Evolutionary conservation across 2,888 invertebrate genomes (phyloP).

Genomic region (Apodemia duryi): DNA sequence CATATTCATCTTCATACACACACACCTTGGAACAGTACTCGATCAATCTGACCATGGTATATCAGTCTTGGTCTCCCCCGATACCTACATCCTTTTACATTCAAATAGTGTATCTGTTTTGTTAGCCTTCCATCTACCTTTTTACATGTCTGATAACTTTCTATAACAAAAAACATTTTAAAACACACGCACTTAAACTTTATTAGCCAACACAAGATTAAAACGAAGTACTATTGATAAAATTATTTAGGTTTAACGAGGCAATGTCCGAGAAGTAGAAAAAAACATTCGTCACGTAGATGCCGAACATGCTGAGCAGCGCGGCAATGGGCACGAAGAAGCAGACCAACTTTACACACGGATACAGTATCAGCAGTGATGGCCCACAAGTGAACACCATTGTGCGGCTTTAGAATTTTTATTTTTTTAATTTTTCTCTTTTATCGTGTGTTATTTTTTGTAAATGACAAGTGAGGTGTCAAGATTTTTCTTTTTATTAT

Average conservation of each 20-base stretch:
- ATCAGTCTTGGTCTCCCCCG: too few relatives aligned
- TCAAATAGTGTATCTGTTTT: too few relatives aligned
- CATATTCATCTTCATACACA: too few relatives aligned
- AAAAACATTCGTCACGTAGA: constrained; percentile 42
- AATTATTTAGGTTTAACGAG: constrained; percentile 38
- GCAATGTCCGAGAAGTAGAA: constrained; percentile 37
- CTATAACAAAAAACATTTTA: neutral
- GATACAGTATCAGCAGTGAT: constrained; percentile 42
- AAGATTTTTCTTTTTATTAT: too few relatives aligned
- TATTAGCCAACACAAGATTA: constrained; percentile 22
- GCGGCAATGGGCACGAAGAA: constrained; percentile 46
- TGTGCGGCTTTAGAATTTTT: neutral
- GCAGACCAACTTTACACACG: constrained; percentile 51
- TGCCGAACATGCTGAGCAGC: constrained; percentile 42
- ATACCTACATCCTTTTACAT: too few relatives aligned
- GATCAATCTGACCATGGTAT: too few relatives aligned
- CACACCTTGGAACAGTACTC: too few relatives aligned
- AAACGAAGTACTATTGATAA: constrained; percentile 38
- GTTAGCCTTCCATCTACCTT: too few relatives aligned
- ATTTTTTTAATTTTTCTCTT: too few relatives aligned
- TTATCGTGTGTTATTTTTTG: too few relatives aligned
- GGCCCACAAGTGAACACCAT: constrained; percentile 40
- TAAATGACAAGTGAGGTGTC: too few relatives aligned
- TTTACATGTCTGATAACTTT: too few relatives aligned
- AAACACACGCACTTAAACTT: neutral